These are phyloP conservation scores for Pogoniulus pusillus DNA, from an alignment of 2,797 vertebrate genomes.

Conservation along the genomic window DNA sequence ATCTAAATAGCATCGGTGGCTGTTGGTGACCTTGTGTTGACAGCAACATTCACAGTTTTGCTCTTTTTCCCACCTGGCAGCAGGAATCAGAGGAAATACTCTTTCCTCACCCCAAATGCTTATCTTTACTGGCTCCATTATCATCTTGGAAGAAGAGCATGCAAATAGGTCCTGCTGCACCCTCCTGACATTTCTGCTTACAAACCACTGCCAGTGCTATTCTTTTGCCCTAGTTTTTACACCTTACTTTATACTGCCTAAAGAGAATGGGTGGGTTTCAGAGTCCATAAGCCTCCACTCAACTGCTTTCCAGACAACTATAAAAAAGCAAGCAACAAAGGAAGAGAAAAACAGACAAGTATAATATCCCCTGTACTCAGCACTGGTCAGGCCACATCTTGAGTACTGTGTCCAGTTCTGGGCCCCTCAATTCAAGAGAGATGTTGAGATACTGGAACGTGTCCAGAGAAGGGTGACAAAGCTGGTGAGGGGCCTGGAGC, in stretches of 20 bases:
- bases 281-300: neutral
- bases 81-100: slow-evolving; percentile 36
- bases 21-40: slow-evolving; percentile 48
- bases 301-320: neutral
- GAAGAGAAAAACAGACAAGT: neutral
- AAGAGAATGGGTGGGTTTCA: neutral
- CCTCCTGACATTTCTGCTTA: slow-evolving; percentile 1
- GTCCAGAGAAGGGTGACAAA: no score
- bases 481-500: no score
- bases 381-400: no score
- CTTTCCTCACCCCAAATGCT: slow-evolving; percentile 35
- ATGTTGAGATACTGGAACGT: no score
- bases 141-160: neutral
- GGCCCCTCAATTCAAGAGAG: no score
- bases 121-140: slow-evolving; percentile 12
- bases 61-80: slow-evolving; percentile 56
- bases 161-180: neutral
- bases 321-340: neutral
- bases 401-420: no score
- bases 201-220: neutral
- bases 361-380: no score
- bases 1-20: slow-evolving; percentile 25
- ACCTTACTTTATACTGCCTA: neutral
- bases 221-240: neutral
- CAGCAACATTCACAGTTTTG: slow-evolving; percentile 54